Evolutionary conservation across 2,797 vertebrate genomes (phyloP).

Genomic region (Cuniculus paca): DNA sequence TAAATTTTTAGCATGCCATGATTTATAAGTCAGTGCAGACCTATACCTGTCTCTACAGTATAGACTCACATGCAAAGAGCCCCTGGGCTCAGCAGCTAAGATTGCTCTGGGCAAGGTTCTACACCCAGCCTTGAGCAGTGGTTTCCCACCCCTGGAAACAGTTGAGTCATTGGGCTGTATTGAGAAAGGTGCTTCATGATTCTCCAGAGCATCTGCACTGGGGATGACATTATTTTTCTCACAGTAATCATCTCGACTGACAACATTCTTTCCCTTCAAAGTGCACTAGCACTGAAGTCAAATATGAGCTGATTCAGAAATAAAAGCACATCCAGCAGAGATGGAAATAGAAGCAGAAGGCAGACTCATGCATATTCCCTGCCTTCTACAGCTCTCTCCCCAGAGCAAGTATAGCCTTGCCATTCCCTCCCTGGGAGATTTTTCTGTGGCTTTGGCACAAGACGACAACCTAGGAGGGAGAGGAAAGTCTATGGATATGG

Average conservation of each 20-base stretch:
- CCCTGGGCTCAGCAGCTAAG: too few species aligned
- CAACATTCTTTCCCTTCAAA: not conserved
- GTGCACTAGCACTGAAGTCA: not conserved
- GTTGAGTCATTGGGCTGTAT: not conserved
- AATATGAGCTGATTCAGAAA: not conserved
- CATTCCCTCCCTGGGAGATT: conserved; percentile 87
- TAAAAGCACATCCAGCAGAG: not conserved
- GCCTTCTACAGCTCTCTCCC: not conserved
- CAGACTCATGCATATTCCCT: not conserved
- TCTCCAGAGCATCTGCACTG: not conserved
- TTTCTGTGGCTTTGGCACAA: conserved; percentile 88
- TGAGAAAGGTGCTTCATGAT: fast-evolving
- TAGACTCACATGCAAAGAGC: not conserved
- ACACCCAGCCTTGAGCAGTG: not conserved
- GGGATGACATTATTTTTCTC: not conserved
- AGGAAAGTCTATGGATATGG: conserved; percentile 88
- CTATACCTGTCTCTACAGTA: not conserved
- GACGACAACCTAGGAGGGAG: conserved; percentile 83
- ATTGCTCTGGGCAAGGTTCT: not conserved
- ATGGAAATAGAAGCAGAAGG: not conserved
- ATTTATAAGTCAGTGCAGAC: not conserved
- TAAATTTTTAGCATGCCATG: not conserved
- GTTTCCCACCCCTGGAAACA: not conserved
- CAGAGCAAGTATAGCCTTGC: conserved; percentile 83
- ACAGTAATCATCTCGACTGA: not conserved